A percentile compares a stretch with the other conserved stretches of the same genome.
Evolutionary conservation across 2,797 vertebrate species (phyloP).

Genomic region (Pampus argenteus): DNA sequence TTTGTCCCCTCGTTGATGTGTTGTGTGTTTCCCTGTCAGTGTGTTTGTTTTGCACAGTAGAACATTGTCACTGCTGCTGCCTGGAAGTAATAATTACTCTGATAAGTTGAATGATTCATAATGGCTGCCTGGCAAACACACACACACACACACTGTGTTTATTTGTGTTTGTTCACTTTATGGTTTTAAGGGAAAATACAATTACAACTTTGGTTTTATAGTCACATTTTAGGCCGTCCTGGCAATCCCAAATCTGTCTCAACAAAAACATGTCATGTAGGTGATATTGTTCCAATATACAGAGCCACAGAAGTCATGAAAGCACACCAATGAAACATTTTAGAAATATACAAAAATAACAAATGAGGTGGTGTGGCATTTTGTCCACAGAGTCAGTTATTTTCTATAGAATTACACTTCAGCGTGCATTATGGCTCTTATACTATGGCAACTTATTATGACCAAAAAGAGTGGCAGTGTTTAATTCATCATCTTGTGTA

Average conservation of each 20-base stretch:
- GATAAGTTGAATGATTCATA: slow-evolving; percentile 54
- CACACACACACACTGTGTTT: neutral
- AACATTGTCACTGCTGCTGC: slow-evolving; percentile 27
- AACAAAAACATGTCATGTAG: neutral
- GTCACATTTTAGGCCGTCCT: neutral
- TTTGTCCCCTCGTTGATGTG: neutral
- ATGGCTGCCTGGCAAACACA: slow-evolving; percentile 6
- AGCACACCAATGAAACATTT: too few species aligned
- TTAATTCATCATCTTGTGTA: too few species aligned
- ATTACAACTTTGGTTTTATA: neutral
- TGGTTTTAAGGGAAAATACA: neutral
- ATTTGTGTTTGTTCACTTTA: neutral
- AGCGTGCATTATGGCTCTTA: too few species aligned
- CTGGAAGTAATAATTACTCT: slow-evolving; percentile 52
- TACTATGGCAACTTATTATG: too few species aligned
- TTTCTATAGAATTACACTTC: too few species aligned
- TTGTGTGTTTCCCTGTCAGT: slow-evolving; percentile 10
- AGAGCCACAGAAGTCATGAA: too few species aligned
- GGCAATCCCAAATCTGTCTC: neutral
- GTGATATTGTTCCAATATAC: neutral
- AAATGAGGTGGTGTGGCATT: too few species aligned
- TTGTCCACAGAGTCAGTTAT: too few species aligned
- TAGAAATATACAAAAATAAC: too few species aligned
- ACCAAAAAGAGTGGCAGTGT: too few species aligned
- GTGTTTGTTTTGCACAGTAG: slow-evolving; percentile 42